Base-by-base conservation (phyloP, 92 coral and sea anemone species). In the Phenganax subtilis region DNA sequence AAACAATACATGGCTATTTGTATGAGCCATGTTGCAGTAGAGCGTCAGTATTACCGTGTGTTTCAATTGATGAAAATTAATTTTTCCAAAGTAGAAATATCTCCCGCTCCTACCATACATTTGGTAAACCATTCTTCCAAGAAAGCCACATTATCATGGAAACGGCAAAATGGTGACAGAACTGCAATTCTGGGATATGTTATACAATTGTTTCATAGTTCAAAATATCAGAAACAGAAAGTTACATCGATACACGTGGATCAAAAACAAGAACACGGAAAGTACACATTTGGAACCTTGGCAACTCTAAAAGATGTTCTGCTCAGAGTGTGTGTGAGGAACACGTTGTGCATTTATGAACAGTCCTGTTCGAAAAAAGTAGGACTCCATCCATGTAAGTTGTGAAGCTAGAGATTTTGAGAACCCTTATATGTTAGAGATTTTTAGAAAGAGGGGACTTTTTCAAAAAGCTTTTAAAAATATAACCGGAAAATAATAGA, bases 261-360 rank as follows among this genome's bases (percentile, higher is more conserved):
- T 15, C 0, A 64, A 28, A 51, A 64, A 51, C 44, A 11, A 27
- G 8, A 15, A 15, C 12, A 63, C 27, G 82, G 47, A 62, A 29
- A 63, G 12, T 53, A 62, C 67, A 52, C 55, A 2, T 61, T 78
- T 9, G 20, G 27, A 7, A 62, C 61, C 47, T 44, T 9, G 72
- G 82, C 61, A 14, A 47, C 17, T 6, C 16, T 47, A 52, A 76
- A 60, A 30, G 47, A 76, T 29, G 69, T 20, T 8, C 7, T 78
- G 57, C 25, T 78, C 27, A 61, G 72, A 51, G 82, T 78, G n/a
- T 78, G 82, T 27, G 37, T 78, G 47, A 44, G 82, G 55, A 78
- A 78, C 51, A 58, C 82, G 16, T 72, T 78, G n/a, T 78, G 82
- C 72, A 61, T 78, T 52, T 64, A 6, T 28, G 82, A 78, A 17